Conservation (phyloP, 2,888 invertebrate species). For the Agrochola lychnidis region DNA sequence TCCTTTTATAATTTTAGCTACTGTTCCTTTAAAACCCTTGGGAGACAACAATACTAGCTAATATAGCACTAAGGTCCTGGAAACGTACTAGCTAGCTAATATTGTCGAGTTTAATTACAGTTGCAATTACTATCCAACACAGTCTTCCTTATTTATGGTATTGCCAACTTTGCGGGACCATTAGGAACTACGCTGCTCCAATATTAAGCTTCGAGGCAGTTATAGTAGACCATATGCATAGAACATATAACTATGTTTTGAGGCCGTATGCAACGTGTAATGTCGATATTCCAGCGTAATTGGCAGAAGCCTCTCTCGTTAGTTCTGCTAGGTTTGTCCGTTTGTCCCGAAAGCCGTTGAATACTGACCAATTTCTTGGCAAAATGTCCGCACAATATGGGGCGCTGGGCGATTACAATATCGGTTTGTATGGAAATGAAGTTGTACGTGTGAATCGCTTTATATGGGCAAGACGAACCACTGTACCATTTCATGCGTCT, state of each 20-base stretch:
- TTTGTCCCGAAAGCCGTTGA: slow-evolving; percentile 25
- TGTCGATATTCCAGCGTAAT: slow-evolving; percentile 38
- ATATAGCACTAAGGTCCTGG: neutral
- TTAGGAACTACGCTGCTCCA: slow-evolving; percentile 5
- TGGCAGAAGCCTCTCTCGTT: slow-evolving; percentile 32
- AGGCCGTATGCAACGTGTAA: slow-evolving; percentile 2
- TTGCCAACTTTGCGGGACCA: slow-evolving; percentile 34
- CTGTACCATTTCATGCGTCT: neutral
- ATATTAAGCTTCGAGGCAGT: slow-evolving; percentile 28
- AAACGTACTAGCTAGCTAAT: neutral
- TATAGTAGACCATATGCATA: neutral
- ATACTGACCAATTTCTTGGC: slow-evolving; percentile 27
- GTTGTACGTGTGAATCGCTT: slow-evolving; percentile 11
- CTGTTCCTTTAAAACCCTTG: neutral
- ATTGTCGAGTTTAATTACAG: slow-evolving; percentile 29
- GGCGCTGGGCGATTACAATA: neutral
- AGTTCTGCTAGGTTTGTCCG: slow-evolving; percentile 37
- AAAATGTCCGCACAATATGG: slow-evolving; percentile 13
- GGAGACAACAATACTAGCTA: neutral
- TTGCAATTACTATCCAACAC: neutral
- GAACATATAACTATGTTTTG: neutral
- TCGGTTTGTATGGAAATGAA: slow-evolving; percentile 34
- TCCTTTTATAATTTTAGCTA: no score
- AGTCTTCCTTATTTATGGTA: slow-evolving; percentile 19
- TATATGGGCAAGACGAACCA: neutral